Evolutionary conservation across 2,888 invertebrate genomes (phyloP).

Genomic region (Melangyna quadrimaculata): DNA sequence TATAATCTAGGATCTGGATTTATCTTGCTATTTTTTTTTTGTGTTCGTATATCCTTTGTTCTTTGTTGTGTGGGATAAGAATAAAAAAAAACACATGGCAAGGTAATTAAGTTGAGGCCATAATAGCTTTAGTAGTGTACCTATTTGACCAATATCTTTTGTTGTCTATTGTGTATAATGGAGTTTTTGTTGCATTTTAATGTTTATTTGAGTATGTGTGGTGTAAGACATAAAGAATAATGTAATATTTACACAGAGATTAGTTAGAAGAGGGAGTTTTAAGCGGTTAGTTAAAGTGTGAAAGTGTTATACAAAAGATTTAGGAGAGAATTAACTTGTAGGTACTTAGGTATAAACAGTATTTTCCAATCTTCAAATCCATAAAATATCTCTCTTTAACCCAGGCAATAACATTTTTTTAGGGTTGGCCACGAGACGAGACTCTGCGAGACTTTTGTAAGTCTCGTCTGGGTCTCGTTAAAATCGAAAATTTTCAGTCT

Average conservation of each 20-base stretch:
- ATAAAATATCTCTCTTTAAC: too few relatives aligned
- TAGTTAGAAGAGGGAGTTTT: background rate
- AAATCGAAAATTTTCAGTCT: too few relatives aligned
- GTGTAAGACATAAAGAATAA: background rate
- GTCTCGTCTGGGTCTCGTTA: too few relatives aligned
- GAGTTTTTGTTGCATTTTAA: background rate
- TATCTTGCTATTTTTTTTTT: background rate
- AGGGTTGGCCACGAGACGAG: too few relatives aligned
- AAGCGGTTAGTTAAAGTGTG: background rate
- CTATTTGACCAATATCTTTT: background rate
- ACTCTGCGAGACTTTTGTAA: too few relatives aligned
- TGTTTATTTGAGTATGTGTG: background rate
- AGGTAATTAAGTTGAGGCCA: slow-evolving; percentile 56
- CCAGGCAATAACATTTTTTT: too few relatives aligned
- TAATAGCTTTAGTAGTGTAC: slow-evolving; percentile 7
- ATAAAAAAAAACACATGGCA: slow-evolving; percentile 28
- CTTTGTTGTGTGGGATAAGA: background rate
- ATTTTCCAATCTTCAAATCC: background rate
- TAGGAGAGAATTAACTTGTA: too few relatives aligned
- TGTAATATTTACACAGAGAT: background rate
- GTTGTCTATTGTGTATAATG: background rate
- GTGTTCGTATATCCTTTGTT: background rate
- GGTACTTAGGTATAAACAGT: too few relatives aligned
- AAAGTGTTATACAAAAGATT: background rate
- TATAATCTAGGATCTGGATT: slow-evolving; percentile 28